Base-by-base conservation (phyloP, 1,140 invertebrate genomes). In the Nymphalis io region DNA sequence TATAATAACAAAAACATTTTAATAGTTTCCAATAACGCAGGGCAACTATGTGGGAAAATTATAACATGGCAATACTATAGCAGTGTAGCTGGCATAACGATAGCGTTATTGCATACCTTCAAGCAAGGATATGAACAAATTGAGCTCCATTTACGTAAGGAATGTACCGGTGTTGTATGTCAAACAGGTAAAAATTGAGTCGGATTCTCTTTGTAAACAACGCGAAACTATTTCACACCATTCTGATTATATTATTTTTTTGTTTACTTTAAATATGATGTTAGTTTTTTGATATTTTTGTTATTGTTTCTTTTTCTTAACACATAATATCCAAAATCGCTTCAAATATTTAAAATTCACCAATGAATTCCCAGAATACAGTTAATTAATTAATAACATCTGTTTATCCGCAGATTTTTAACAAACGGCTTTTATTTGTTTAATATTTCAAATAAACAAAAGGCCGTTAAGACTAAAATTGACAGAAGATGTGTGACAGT, bases 31-130 rank as follows among this genome's bases (percentile, higher is more conserved):
- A 55, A 55, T 55, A 55, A 55, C 21, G 12, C 18, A 27, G 51
- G 21, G 51, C 59, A 81, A 84, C 80, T 84, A 82, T 84, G 80
- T 73, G 78, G 72, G 73, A 72, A 73, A 79, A 81, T 84, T 81
- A 82, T 84, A 55, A 55, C 51, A 55, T 27, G 23, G 51, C 13
- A 55, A 11, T 18, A 21, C 68, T 70, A 70, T 75, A 76, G 65
- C 55, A 62, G 64, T 64, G 60, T 80, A 74, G 68, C 61, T 60
- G 61, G 72, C 74, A 62, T 60, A 62, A 59, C 68, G 63, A 65
- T 23, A 63, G 68, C 68, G 67, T 68, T 76, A 77, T 80, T 81
- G 76, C 75, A 74, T 80, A 79, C 78, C 72, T 78, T 76, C 71
- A 21, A 51, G 6, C 55, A 59, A 62, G 48, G 48, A 53, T 55